Evolutionary conservation across 2,797 vertebrate species (phyloP), one percentile per base, ranked within the genome.

Genomic region (Podarcis siculus): DNA sequence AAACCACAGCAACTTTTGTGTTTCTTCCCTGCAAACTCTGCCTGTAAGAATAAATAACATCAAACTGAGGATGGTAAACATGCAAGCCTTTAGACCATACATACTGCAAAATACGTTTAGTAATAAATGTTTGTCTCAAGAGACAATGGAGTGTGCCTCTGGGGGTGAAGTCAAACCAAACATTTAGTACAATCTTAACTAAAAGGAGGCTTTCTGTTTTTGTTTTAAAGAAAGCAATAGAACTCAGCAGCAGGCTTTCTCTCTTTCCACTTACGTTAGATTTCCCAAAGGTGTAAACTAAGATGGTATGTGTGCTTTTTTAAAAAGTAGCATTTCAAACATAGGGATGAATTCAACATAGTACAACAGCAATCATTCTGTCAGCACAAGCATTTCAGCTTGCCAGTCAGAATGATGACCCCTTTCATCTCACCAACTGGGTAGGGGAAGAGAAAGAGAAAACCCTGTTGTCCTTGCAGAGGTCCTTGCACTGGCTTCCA

Each of bases 11-110:
- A 7, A 99, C 99, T 96, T 99, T 99, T 4, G 99, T 99, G 95
- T 99, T 99, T 95, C 99, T 98, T 90, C 99, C 98, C 94, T 99
- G 98, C 73, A 99, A 98, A 95, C 99, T 99, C 86, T 99, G 98
- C 95, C 99, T 99, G 91, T 79, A 94, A 91, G 89, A 90, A 92
- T 42, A 81, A 25, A 90, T 0, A 86, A 55, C 2, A 30, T 93
- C 49, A 94, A 72, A 17, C 66, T 83, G 9, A 58, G 76, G 49
- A 72, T 87, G 37, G 5, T 78, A 83, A 88, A 61, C 64, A 37
- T 82, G 25, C 89, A 73, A 32, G 12, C 35, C 73, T 72, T 86
- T 23, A 79, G 2, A 15, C 19, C 25, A 58, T 5, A 82, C 3
- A 23, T 19, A 79, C 0, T 87, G 4, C 72, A 87, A 91, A 1